Evolutionary conservation across 2,113 vertebrate species (phyloP).

Genomic region (Synchiropus splendidus): DNA sequence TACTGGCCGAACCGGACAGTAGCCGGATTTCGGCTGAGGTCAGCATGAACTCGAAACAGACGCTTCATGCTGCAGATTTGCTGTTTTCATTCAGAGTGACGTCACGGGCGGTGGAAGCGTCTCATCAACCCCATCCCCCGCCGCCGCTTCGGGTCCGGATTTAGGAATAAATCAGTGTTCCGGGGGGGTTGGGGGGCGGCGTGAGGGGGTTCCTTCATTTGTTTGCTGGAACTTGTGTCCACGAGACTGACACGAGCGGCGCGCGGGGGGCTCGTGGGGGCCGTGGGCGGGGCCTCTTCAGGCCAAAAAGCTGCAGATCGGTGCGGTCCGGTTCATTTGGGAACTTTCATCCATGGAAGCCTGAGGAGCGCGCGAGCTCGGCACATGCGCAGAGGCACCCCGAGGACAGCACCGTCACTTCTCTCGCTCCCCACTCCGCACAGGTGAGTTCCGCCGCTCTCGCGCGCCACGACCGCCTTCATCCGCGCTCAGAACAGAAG

Average conservation of each 20-base stretch:
- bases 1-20: too few species aligned
- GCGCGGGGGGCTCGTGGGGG: slow-evolving; percentile 39
- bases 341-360: slow-evolving; percentile 47
- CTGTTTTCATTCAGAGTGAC: too few species aligned
- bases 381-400: slow-evolving; percentile 16
- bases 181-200: too few species aligned
- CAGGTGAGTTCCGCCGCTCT: slow-evolving; percentile 43
- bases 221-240: slow-evolving; percentile 48
- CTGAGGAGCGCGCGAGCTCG: slow-evolving; percentile 31
- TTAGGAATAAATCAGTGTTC: slow-evolving; percentile 4
- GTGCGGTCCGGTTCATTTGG: slow-evolving; percentile 47
- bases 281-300: slow-evolving; percentile 56
- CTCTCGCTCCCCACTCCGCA: background rate
- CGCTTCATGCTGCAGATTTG: too few species aligned
- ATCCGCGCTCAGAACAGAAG: too few species aligned
- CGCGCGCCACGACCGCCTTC: too few species aligned
- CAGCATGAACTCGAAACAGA: too few species aligned
- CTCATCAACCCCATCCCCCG: background rate
- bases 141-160: background rate
- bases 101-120: too few species aligned
- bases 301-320: slow-evolving; percentile 30
- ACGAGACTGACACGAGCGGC: slow-evolving; percentile 69
- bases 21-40: too few species aligned
- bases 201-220: too few species aligned
- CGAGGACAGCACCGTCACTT: slow-evolving; percentile 11